phyloP scores from a whole-genome alignment of 2,797 vertebrate species.

The Poeciliopsis turneri region DNA sequence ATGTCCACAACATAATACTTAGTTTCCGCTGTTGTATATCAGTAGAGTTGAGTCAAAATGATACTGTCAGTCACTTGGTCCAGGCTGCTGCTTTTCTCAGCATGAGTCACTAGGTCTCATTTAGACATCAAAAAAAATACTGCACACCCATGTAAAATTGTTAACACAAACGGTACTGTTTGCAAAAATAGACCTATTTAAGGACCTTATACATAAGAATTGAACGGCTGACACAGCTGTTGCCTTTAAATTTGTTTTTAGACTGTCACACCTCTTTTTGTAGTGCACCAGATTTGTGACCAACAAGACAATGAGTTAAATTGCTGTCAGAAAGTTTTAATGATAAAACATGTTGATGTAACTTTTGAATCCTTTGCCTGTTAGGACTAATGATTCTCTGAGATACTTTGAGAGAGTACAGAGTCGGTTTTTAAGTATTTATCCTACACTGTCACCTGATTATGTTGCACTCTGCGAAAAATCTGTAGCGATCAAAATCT shows the following conservation, averaged over 20 bases:
- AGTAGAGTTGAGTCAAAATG: constrained; percentile 63
- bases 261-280: not conserved
- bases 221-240: not conserved
- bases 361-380: constrained; percentile 10
- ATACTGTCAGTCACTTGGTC: constrained; percentile 66
- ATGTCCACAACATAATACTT: constrained; percentile 61
- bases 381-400: constrained; percentile 17
- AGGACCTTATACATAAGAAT: not conserved
- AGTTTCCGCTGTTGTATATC: constrained; percentile 62
- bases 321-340: constrained; percentile 27
- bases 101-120: constrained; percentile 75
- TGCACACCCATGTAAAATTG: constrained; percentile 47
- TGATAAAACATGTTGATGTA: constrained; percentile 29
- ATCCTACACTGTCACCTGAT: constrained; percentile 24
- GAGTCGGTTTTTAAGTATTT: constrained; percentile 13
- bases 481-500: constrained; percentile 38
- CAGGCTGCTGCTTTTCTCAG: constrained; percentile 64
- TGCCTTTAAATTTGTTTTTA: not conserved
- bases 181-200: constrained; percentile 18
- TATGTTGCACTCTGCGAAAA: constrained; percentile 39
- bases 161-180: constrained; percentile 48
- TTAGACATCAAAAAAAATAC: constrained; percentile 64
- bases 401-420: not conserved
- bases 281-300: not conserved
- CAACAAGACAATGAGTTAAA: not conserved